Conservation (phyloP, 1,140 invertebrate species). For the Meloidogyne chitwoodi region DNA sequence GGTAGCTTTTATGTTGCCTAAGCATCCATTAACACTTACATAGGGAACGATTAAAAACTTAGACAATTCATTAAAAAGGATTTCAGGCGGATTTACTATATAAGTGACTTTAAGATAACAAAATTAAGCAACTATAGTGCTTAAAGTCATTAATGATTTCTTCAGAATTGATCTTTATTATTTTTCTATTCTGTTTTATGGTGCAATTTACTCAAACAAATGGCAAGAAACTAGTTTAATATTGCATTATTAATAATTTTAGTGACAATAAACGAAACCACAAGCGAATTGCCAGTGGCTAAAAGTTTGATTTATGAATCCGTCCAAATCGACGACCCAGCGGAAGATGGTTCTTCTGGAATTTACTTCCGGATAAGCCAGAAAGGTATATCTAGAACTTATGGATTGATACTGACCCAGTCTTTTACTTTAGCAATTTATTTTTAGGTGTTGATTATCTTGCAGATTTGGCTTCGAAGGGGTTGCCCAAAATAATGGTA, state of each 20-base stretch:
- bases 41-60: background rate
- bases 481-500: constrained; percentile 35
- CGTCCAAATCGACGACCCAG: constrained; percentile 40
- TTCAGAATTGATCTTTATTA: background rate
- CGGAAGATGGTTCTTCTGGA: constrained; percentile 35
- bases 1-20: background rate
- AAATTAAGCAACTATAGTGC: no score
- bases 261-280: background rate
- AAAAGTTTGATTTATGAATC: constrained; percentile 22
- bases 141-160: background rate
- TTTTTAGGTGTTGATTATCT: constrained; percentile 35
- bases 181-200: background rate
- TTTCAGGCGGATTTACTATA: no score
- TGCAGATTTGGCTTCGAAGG: constrained; percentile 37
- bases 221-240: background rate
- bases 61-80: background rate
- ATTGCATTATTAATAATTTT: no score
- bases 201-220: background rate
- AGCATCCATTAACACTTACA: background rate
- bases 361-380: constrained; percentile 43
- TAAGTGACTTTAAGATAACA: background rate
- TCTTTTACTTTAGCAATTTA: background rate
- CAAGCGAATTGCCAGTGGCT: background rate
- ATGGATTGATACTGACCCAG: background rate
- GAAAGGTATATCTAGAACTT: constrained; percentile 4